These are phyloP conservation scores for Cantharis flavilabris DNA, from an alignment of 2,888 invertebrate species.

Conservation along the genomic window DNA sequence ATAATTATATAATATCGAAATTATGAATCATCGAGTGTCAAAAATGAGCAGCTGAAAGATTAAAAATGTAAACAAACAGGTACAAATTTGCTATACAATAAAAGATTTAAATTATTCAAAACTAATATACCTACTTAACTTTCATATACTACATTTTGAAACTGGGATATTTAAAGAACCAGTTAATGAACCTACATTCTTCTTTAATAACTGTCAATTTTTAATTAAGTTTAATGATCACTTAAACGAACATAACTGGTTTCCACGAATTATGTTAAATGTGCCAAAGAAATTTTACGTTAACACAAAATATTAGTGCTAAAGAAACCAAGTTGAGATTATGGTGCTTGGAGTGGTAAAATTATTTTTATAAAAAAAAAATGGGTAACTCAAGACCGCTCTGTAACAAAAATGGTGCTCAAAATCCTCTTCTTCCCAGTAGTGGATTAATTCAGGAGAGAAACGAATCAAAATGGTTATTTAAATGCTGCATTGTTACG, in stretches of 20 bases:
- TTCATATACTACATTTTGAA: neutral
- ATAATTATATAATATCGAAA: neutral
- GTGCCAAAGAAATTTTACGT: neutral
- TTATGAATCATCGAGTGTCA: neutral
- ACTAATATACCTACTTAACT: neutral
- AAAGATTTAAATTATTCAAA: neutral
- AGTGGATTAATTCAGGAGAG: neutral
- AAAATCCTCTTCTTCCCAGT: slow-evolving; percentile 4
- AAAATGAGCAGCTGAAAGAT: neutral
- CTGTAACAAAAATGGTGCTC: slow-evolving; percentile 5
- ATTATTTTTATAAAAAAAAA: neutral
- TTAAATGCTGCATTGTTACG: neutral
- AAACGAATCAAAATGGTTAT: neutral
- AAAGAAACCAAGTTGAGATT: neutral
- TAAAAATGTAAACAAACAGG: neutral
- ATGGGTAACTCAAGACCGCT: slow-evolving; percentile 9
- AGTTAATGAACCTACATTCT: neutral
- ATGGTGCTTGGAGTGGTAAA: neutral
- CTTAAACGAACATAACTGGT: neutral
- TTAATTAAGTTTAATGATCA: neutral
- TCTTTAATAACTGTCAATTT: neutral
- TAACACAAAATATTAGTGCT: neutral
- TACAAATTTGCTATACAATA: neutral
- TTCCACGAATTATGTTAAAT: neutral
- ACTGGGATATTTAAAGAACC: neutral